Conservation (phyloP, 2,797 vertebrate genomes). For the Crax fasciolata region DNA sequence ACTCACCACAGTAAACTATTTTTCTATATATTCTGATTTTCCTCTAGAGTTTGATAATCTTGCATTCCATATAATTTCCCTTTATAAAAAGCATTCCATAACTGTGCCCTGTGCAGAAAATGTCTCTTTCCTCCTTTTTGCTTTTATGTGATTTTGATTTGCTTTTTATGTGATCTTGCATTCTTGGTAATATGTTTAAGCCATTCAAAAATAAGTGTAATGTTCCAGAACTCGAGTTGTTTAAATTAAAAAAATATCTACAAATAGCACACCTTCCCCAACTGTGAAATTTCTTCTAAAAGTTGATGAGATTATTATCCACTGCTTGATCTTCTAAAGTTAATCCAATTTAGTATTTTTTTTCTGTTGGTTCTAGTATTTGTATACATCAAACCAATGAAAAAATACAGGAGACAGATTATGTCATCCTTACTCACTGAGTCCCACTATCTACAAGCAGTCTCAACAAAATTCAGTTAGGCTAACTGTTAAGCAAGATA, state of each 20-base stretch:
- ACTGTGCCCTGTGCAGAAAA: not conserved
- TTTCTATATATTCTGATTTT: not conserved
- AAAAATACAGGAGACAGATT: constrained; percentile 44
- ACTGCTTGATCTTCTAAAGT: constrained; percentile 70
- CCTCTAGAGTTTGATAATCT: not conserved
- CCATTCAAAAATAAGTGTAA: constrained; percentile 17
- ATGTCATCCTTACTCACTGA: constrained; percentile 28
- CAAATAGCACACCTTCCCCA: constrained; percentile 31
- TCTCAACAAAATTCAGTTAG: constrained; percentile 31
- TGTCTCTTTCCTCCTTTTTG: not conserved
- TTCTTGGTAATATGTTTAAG: constrained; percentile 23
- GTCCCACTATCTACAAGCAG: not conserved
- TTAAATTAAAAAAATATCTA: not conserved
- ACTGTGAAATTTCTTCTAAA: constrained; percentile 57
- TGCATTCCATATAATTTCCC: not conserved
- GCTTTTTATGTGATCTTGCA: not conserved
- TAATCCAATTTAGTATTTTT: constrained; percentile 55
- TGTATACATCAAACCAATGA: constrained; percentile 65
- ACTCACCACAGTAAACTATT: not conserved
- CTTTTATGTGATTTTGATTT: not conserved
- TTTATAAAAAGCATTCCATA: not conserved
- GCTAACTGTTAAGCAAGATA: constrained; percentile 2
- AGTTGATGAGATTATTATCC: constrained; percentile 56
- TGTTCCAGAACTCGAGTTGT: constrained; percentile 27
- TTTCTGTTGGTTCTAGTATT: constrained; percentile 43